phyloP scores from a whole-genome alignment of 2,797 vertebrate species.

The Picus viridis region DNA sequence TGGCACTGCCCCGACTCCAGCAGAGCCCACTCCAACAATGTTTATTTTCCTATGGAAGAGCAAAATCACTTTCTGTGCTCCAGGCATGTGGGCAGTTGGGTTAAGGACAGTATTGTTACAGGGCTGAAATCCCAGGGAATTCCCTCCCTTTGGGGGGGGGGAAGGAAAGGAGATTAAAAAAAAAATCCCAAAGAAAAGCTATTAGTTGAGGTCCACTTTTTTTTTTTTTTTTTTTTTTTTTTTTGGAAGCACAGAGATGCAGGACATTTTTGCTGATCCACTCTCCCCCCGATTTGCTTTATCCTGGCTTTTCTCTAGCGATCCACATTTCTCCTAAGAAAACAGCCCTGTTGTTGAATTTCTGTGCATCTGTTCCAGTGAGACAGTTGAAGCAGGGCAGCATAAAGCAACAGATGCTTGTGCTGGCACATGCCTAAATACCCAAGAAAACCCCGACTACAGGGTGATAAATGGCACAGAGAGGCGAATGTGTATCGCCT shows the following conservation, averaged over 20 bases:
- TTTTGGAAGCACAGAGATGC: conserved; percentile 5
- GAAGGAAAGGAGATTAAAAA: neutral
- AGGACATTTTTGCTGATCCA: conserved; percentile 12
- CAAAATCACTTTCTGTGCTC: neutral
- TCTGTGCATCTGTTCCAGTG: conserved; percentile 65
- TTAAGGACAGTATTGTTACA: neutral
- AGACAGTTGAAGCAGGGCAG: conserved; percentile 65
- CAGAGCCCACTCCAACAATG: neutral
- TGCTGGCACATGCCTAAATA: conserved; percentile 67
- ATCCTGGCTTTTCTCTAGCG: conserved; percentile 45
- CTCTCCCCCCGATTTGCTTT: conserved; percentile 36
- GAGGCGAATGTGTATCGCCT: conserved; percentile 54
- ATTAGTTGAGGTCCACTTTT: neutral
- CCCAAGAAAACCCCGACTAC: conserved; percentile 57
- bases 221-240: conserved; percentile 56
- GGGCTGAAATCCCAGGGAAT: conserved; percentile 41
- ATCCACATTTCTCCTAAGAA: conserved; percentile 56
- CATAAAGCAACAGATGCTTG: conserved; percentile 69
- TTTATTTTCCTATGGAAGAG: neutral
- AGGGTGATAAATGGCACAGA: conserved; percentile 65
- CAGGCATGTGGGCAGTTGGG: neutral
- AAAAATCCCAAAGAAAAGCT: neutral
- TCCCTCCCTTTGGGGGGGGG: neutral
- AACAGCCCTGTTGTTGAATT: conserved; percentile 60
- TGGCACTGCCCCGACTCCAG: conserved; percentile 22